Percentiles rank a stretch among this genome's conserved stretches.
phyloP scores from a whole-genome alignment of 2,888 invertebrate species.

The Blera fallax region DNA sequence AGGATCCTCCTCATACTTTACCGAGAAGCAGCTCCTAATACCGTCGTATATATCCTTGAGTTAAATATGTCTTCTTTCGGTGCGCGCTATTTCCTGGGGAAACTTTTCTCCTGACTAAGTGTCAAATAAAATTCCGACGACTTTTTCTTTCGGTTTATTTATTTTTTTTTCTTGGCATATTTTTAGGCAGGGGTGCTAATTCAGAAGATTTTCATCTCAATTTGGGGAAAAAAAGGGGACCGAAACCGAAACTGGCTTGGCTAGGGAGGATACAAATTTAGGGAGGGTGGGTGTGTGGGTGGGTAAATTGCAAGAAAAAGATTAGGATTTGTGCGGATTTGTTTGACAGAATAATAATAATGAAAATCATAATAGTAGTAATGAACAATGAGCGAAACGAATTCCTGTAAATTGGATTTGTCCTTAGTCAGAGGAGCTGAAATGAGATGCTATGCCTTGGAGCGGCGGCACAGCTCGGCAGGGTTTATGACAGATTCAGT shows the following conservation, averaged over 20 bases:
- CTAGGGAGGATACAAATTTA: neutral
- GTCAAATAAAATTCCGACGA: constrained; percentile 47
- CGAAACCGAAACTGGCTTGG: no score
- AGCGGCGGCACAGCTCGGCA: neutral
- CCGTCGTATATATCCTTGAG: constrained; percentile 27
- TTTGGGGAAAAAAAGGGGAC: constrained; percentile 1
- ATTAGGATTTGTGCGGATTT: constrained; percentile 67
- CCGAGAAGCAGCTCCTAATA: constrained; percentile 6
- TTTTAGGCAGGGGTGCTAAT: constrained; percentile 64
- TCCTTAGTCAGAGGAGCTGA: neutral
- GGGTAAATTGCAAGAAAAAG: constrained; percentile 16
- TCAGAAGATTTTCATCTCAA: constrained; percentile 66
- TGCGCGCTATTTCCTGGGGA: constrained; percentile 7
- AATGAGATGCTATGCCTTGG: neutral
- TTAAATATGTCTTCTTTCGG: constrained; percentile 53
- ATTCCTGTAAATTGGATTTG: constrained; percentile 65
- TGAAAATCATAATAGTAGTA: constrained; percentile 68
- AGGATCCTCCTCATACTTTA: neutral
- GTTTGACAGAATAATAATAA: constrained; percentile 71
- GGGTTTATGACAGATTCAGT: constrained; percentile 29
- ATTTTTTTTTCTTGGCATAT: constrained; percentile 44
- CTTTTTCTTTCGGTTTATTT: constrained; percentile 43
- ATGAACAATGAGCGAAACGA: constrained; percentile 66
- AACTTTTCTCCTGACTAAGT: constrained; percentile 24
- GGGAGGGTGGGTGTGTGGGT: neutral